Conservation (phyloP, 1,140 invertebrate genomes). For the Anoplophora glabripennis region DNA sequence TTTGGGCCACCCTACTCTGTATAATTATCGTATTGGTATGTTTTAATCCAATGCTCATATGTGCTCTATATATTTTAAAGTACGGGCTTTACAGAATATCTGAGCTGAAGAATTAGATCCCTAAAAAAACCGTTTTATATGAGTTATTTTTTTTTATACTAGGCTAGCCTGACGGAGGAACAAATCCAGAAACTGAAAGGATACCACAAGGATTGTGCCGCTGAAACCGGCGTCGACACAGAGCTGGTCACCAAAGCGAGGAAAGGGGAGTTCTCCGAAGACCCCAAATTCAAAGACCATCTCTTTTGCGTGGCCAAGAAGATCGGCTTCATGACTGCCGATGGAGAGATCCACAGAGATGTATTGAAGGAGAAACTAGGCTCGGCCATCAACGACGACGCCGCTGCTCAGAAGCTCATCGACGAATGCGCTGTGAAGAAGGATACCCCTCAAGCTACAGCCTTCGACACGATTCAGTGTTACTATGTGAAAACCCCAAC, state of each 20-base stretch:
- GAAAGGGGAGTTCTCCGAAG: constrained; percentile 24
- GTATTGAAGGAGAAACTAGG: constrained; percentile 1
- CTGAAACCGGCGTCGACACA: constrained; percentile 3
- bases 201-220: constrained; percentile 14
- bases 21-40: no score
- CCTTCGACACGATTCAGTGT: constrained; percentile 51
- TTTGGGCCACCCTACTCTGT: no score
- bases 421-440: constrained; percentile 15
- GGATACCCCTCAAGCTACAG: constrained; percentile 45
- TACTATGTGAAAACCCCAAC: constrained; percentile 33
- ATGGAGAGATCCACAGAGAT: constrained; percentile 17
- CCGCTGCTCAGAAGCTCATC: constrained; percentile 8
- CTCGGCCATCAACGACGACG: background rate
- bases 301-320: constrained; percentile 18
- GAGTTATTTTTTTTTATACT: no score
- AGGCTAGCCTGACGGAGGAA: constrained; percentile 14
- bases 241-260: constrained; percentile 7
- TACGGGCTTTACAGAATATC: no score
- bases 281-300: constrained; percentile 21
- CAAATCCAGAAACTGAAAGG: constrained; percentile 14
- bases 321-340: constrained; percentile 15
- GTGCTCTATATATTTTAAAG: no score
- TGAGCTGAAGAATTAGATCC: no score
- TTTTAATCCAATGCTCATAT: no score
- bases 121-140: no score